Base-by-base conservation (phyloP, 2,888 invertebrate genomes). In the Sepioteuthis lessoniana region DNA sequence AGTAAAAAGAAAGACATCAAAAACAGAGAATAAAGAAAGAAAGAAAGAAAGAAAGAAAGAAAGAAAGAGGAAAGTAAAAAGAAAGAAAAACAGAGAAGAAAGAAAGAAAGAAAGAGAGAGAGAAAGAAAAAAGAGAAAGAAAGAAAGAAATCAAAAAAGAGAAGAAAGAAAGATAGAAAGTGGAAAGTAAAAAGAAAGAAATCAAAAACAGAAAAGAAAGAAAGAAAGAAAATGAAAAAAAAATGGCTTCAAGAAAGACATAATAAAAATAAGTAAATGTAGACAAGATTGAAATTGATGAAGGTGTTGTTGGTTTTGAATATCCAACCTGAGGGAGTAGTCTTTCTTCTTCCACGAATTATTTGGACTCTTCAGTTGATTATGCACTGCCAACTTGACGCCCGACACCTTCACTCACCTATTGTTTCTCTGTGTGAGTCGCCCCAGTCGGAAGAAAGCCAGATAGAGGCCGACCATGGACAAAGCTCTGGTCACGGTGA, bases 391-490 rank as follows among this genome's bases (percentile, higher is more conserved):
- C 76, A 76, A n/a, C 13, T 10, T 76, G 76, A 76, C 76, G n/a
- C n/a, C 76, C n/a, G n/a, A 55, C n/a, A 16, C n/a, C 76, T n/a
- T n/a, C 76, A 31, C 76, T n/a, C 76, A 76, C 76, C 76, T 76
- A 31, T n/a, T 76, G 76, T n/a, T 76, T 35, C n/a, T n/a, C n/a
- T n/a, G 13, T 25, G n/a, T 76, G 16, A 16, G n/a, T 35, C n/a
- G 76, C 76, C n/a, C 76, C n/a, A n/a, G 76, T 76, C 76, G n/a
- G 76, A 76, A 76, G 76, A 76, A 76, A 76, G n/a, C n/a, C n/a
- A 76, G 76, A n/a, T n/a, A 8, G 16, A n/a, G n/a, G 76, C 76
- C 76, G 76, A n/a, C n/a, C n/a, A 3, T 76, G n/a, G 76, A 76
- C 76, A 76, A 76, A 16, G n/a, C 76, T 35, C 13, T 76, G 76